A percentile compares a stretch with the other conserved stretches of the same genome.
phyloP scores from a whole-genome alignment of 2,797 vertebrate genomes.

The Lindbergichthys nudifrons region DNA sequence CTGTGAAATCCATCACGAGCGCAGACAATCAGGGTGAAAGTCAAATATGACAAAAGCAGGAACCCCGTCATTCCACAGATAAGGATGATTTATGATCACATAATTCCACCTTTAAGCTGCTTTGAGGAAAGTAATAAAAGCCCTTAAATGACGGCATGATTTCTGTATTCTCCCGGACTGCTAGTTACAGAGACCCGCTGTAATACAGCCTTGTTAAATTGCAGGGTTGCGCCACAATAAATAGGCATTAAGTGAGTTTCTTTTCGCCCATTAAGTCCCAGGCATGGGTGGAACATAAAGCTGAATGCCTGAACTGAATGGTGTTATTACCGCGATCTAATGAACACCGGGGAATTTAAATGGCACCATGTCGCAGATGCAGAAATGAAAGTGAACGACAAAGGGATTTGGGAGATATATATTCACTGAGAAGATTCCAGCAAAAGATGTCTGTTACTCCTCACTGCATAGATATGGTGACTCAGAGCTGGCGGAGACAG shows the following conservation, averaged over 20 bases:
- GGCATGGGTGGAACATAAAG: slow-evolving; percentile 54
- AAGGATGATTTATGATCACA: slow-evolving; percentile 20
- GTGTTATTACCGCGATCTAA: slow-evolving; percentile 53
- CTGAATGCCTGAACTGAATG: slow-evolving; percentile 53
- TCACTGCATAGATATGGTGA: slow-evolving; percentile 27
- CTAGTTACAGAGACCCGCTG: slow-evolving; percentile 59
- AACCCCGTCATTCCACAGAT: slow-evolving; percentile 11
- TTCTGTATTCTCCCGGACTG: slow-evolving; percentile 48
- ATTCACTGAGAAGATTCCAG: slow-evolving; percentile 15
- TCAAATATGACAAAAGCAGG: slow-evolving; percentile 11
- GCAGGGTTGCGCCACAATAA: slow-evolving; percentile 62
- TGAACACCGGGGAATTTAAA: slow-evolving; percentile 57
- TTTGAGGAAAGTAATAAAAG: slow-evolving; percentile 54
- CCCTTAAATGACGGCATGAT: slow-evolving; percentile 32
- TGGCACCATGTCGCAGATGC: slow-evolving; percentile 27
- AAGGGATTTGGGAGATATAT: slow-evolving; percentile 12
- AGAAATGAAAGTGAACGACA: slow-evolving; percentile 24
- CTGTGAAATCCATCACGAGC: slow-evolving; percentile 58
- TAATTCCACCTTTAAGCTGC: slow-evolving; percentile 51
- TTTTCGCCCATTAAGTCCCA: slow-evolving; percentile 55
- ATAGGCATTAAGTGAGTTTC: slow-evolving; percentile 60
- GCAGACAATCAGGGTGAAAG: neutral
- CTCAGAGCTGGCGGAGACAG: slow-evolving; percentile 43
- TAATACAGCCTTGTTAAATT: slow-evolving; percentile 69
- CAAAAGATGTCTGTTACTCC: slow-evolving; percentile 30